Conservation (phyloP, 2,888 invertebrate species). For the Ichneumoninae sp. region DNA sequence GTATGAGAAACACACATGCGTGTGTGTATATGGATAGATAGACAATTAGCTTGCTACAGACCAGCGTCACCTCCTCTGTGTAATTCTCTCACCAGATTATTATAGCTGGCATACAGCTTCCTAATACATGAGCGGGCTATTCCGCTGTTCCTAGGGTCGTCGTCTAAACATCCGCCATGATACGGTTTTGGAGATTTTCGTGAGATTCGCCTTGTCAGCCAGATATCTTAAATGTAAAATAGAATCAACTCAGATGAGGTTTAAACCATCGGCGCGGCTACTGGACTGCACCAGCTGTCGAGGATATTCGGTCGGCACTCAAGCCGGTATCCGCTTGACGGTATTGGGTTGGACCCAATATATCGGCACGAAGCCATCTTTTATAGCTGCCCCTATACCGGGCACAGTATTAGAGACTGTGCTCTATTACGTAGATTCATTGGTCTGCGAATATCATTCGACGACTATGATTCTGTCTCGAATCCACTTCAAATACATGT, state of each 20-base stretch:
- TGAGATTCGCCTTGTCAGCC: not conserved
- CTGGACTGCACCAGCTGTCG: not conserved
- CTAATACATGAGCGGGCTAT: slow-evolving; percentile 57
- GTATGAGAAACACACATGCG: slow-evolving; percentile 79
- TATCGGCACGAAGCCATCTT: not conserved
- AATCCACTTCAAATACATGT: not conserved
- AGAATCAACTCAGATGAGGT: not conserved
- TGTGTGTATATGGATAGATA: slow-evolving; percentile 79
- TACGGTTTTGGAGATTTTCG: slow-evolving; percentile 9
- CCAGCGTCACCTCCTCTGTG: slow-evolving; percentile 80
- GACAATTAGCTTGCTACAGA: slow-evolving; percentile 83
- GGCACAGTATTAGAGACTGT: not conserved
- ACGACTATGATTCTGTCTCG: too few species aligned
- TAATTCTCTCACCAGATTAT: slow-evolving; percentile 76
- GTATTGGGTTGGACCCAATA: not conserved
- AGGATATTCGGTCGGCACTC: not conserved
- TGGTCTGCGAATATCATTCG: too few species aligned
- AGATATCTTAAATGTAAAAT: not conserved
- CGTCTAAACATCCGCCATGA: not conserved
- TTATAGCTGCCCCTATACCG: not conserved
- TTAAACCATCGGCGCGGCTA: not conserved
- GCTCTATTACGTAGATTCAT: not conserved
- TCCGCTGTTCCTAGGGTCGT: slow-evolving; percentile 8
- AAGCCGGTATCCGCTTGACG: not conserved
- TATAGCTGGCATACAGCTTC: slow-evolving; percentile 54